Evolutionary conservation across 92 coral and sea anemone genomes (phyloP).

Genomic region (Porites lobata): DNA sequence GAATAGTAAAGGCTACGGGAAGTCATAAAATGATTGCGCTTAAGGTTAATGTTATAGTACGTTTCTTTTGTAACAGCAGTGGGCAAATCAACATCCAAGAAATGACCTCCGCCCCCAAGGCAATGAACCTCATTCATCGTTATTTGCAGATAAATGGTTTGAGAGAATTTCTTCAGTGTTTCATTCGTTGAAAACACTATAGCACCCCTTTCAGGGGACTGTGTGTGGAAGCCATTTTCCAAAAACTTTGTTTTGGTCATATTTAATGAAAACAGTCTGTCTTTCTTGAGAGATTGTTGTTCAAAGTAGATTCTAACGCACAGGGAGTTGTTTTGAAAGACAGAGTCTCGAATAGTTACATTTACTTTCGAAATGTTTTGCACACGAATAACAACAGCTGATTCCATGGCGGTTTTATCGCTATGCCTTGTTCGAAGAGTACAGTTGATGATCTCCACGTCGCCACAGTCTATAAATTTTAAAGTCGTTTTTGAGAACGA

Average conservation of each 20-base stretch:
- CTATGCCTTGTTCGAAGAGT: not conserved
- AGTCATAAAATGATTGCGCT: not conserved
- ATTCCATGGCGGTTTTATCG: not conserved
- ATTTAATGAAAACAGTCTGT: not conserved
- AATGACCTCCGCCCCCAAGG: conserved; percentile 1
- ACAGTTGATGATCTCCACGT: conserved; percentile 1
- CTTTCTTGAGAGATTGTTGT: not conserved
- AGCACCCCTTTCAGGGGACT: not conserved
- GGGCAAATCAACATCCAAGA: not conserved
- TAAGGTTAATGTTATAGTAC: not conserved
- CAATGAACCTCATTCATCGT: not conserved
- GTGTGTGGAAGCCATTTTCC: not conserved
- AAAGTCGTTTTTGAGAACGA: conserved; percentile 5
- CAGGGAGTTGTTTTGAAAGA: conserved; percentile 18
- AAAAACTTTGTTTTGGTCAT: not conserved
- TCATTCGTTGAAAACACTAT: not conserved
- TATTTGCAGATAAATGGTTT: not conserved
- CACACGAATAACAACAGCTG: not conserved
- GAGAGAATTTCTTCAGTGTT: not conserved
- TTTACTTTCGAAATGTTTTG: not conserved
- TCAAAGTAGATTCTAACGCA: conserved; percentile 17
- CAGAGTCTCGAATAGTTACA: conserved; percentile 10
- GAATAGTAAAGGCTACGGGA: conserved; percentile 31
- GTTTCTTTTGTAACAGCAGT: conserved; percentile 12
- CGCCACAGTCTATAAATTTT: conserved; percentile 16